Evolutionary conservation across 2,113 vertebrate genomes (phyloP).

Genomic region (Otocyon megalotis): DNA sequence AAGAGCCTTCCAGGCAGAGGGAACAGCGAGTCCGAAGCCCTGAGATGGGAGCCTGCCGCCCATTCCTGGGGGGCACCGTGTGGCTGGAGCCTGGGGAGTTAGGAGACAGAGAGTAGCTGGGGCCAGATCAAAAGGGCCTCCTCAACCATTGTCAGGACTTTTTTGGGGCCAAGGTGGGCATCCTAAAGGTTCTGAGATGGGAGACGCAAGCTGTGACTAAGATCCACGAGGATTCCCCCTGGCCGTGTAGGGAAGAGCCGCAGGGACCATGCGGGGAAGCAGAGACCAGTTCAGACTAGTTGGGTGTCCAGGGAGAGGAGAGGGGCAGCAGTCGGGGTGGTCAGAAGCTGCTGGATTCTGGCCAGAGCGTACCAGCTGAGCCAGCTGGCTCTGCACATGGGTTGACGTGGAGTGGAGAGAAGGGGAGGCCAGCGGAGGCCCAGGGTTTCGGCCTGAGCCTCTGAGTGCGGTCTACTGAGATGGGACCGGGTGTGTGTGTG

Average conservation of each 20-base stretch:
- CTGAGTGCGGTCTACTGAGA: neutral
- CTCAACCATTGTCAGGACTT: neutral
- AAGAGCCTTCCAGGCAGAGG: neutral
- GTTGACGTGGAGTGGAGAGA: neutral
- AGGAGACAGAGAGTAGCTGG: neutral
- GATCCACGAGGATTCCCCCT: neutral
- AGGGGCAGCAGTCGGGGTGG: fast-evolving
- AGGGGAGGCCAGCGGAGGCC: neutral
- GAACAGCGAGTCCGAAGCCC: neutral
- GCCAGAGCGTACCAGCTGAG: neutral
- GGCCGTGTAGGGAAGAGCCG: neutral
- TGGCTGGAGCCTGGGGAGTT: too few relatives aligned
- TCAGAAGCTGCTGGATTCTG: neutral
- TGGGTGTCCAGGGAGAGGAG: neutral
- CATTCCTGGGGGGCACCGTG: fast-evolving
- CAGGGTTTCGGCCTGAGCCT: neutral
- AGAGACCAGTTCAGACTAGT: neutral
- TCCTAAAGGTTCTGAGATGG: neutral
- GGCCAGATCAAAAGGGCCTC: neutral
- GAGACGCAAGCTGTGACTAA: neutral
- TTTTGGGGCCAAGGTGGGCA: fast-evolving
- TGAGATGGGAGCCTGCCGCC: neutral
- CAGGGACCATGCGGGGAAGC: neutral
- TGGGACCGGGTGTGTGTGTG: too few relatives aligned
- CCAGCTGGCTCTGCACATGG: neutral